Evolutionary conservation across 2,797 vertebrate genomes (phyloP), one percentile per base, ranked within the genome.

Genomic region (Semaprochilodus insignis): DNA sequence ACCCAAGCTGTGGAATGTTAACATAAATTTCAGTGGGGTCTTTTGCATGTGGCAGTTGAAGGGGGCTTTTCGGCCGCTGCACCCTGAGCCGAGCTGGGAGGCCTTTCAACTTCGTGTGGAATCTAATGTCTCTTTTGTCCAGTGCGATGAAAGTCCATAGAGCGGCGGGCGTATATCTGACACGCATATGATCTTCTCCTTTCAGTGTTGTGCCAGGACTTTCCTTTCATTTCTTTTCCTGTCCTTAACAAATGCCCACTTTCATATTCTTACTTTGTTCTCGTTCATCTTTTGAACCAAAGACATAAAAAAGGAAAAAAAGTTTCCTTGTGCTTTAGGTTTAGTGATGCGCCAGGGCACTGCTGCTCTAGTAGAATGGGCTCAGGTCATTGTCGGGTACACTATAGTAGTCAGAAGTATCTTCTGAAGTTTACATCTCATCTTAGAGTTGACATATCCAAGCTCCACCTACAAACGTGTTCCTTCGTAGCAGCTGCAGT

Each of bases 51-150:
- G 31, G 17, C 17, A 36, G 59, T 75, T 60, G 66, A 80, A 40
- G 15, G 27, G 67, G 54, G 19, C 2, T n/a, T 70, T 76, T 54
- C 15, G 27, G 44, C 57, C 52, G 15, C 51, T 52, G 25, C 25
- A 19, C 44, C 59, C 65, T 54, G 54, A 59, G 55, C 19, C 8
- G 55, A 69, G 70, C 75, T 44, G 67, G 23, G 71, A 78, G n/a
- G 74, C 52, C 63, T 69, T 85, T 81, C 73, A 82, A 69, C 40
- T 72, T 83, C 6, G 62, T 34, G 57, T 21, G 40, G 34, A 52
- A 55, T 73, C 52, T 16, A 48, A 57, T 57, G 62, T n/a, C 31
- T 74, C 34, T 67, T 25, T 73, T 73, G 36, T 67, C 59, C 3
- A 31, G 19, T 6, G 21, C 34, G 72, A 80, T 80, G 62, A 66